Base-by-base conservation (phyloP, 2,888 invertebrate species). In the Maniola hyperantus region DNA sequence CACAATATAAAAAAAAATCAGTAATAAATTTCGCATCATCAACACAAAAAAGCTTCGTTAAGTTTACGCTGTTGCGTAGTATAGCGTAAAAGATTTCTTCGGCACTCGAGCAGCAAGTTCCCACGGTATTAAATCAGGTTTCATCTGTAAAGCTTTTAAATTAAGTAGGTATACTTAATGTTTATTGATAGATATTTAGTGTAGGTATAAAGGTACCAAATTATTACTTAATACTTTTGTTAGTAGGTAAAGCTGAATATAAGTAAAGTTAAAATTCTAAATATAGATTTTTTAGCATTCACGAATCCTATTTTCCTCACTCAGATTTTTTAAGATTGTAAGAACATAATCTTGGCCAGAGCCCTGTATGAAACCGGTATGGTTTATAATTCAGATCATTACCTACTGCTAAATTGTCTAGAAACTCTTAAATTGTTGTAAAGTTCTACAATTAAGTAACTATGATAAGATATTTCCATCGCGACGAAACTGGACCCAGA, bases 71-170 rank as follows among this genome's bases (percentile, higher is more conserved):
- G 5, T 34, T 36, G 13, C 51, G 34, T 51, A 58, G 53, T 5
- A 39, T 10, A 44, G 44, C 44, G 58, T 58, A 44, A 58, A 59
- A 36, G 54, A 63, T 60, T 66, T 50, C 63, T 44, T 50, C 42
- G 46, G 34, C 20, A 50, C 18, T 51, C 50, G 58, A 46, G 58
- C 44, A 6, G 44, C 13, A 36, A 55, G 13, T 44, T 68, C 66
- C 63, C 66, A 64, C 66, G 63, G 63, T 59, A 42, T 54, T 48
- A 34, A 62, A 61, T 58, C n/a, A 36, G 36, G 34, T 36, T 18
- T 10, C 36, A 36, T 36, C 36, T 54, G 18, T 36, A 54, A 15
- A 55, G 55, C 55, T 11, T 54, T 10, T n/a, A 6, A 13, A 4
- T 51, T 26, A 34, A 33, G 33, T 33, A 33, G 2, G 42, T 42